These are phyloP conservation scores for Mesitornis unicolor DNA, from an alignment of 2,113 vertebrate genomes.

Conservation along the genomic window DNA sequence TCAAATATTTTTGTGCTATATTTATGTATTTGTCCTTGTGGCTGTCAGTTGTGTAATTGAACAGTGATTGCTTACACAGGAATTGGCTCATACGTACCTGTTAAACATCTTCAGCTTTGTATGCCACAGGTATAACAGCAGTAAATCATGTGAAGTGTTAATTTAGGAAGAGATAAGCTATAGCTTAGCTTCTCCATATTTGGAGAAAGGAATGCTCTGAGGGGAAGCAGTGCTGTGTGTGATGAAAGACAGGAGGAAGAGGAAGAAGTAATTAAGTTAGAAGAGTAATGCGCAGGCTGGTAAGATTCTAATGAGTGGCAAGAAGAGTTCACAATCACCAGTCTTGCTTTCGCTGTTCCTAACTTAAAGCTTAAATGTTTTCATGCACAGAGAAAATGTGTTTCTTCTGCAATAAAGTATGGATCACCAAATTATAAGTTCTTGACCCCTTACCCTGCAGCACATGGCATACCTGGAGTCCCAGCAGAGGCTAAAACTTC, in stretches of 20 bases:
- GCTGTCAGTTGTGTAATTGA: background rate
- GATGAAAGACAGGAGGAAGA: background rate
- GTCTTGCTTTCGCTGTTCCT: background rate
- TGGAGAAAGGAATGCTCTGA: background rate
- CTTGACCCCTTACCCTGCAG: background rate
- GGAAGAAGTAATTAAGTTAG: background rate
- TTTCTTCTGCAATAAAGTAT: background rate
- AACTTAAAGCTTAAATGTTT: background rate
- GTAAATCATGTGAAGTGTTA: background rate
- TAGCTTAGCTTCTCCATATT: background rate
- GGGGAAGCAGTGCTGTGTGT: background rate
- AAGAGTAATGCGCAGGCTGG: background rate
- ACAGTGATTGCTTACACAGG: background rate
- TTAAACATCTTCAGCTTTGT: background rate
- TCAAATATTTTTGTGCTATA: background rate
- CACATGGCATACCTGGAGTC: background rate
- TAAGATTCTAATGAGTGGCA: background rate
- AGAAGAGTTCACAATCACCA: background rate
- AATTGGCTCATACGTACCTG: background rate
- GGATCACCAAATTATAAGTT: background rate
- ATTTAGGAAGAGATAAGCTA: background rate
- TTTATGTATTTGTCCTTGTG: background rate
- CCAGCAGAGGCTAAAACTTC: background rate
- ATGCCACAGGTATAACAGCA: background rate
- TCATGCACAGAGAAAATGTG: background rate